Base-by-base conservation (phyloP, 2,797 vertebrate genomes). In the Pogonophryne albipinna region DNA sequence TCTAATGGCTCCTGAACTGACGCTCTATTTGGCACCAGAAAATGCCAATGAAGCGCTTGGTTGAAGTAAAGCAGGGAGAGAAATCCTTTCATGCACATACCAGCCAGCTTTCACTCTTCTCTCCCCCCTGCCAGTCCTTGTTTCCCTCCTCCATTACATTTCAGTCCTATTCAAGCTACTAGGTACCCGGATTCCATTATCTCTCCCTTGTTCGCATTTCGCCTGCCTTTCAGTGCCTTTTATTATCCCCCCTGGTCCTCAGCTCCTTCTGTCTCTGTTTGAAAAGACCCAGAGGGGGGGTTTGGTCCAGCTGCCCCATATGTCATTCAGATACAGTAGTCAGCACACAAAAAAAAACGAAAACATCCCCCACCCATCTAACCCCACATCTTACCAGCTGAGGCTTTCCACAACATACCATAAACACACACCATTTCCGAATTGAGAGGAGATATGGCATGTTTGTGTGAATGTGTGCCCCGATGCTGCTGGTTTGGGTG, bases 221-320 rank as follows among this genome's bases (percentile, higher is more conserved):
- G 13, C 50, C 62, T 50, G 70, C 66, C 75, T 84, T 82, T 91
- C 78, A 84, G 86, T 80, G 85, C 55, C 10, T 82, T 87, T 90
- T 84, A 71, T 80, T 76, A 83, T 68, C 38, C 78, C 78, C 72
- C 47, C 31, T 4, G 4, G 53, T 76, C 66, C 76, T 78, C 34
- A 10, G 4, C 50, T 85, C 71, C 80, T 74, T 85, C 84, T 82
- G 59, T 71, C 72, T 76, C 64, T 71, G 66, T 61, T 78, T 49
- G 74, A 84, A 89, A 91, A 88, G 80, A 73, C 81, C 63, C 80
- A 20, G 73, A 64, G 71, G 86, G 83, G 83, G 76, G 73, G 56
- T 73, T 84, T 51, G 74, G 69, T 84, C 80, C 84, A 83, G 85
- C 85, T 88, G 88, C 57, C 77, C 66, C 68, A 71, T 87, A 67